These are phyloP conservation scores for Cheilosia soror DNA, from an alignment of 2,888 invertebrate species.

Conservation along the genomic window DNA sequence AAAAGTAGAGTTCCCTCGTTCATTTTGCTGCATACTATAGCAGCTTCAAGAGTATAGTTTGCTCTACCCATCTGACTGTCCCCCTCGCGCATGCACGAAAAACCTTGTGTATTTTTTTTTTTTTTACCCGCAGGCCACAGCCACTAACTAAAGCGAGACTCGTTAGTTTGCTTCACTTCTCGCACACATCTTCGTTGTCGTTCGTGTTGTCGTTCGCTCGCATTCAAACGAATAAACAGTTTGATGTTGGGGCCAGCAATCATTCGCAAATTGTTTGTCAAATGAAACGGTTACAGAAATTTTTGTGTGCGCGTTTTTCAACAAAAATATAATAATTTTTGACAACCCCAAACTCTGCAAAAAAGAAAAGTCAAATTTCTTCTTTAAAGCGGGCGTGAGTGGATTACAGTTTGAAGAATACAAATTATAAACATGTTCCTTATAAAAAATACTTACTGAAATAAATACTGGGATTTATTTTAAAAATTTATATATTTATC, in stretches of 20 bases:
- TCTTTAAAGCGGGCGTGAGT: conserved; percentile 68
- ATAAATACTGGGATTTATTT: conserved; percentile 69
- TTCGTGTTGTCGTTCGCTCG: conserved; percentile 9
- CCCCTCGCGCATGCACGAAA: conserved; percentile 25
- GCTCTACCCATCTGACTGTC: conserved; percentile 9
- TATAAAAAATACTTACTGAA: conserved; percentile 80
- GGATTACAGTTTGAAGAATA: conserved; percentile 66
- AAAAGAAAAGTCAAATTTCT: conserved; percentile 23
- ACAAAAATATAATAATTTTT: conserved; percentile 55
- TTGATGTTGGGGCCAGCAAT: conserved; percentile 78
- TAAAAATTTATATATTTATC: not conserved
- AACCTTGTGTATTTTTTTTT: conserved; percentile 32
- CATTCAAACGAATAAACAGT: conserved; percentile 73
- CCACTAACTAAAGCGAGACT: conserved; percentile 69
- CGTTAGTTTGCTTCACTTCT: conserved; percentile 58
- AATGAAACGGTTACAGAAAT: conserved; percentile 81
- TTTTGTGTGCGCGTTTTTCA: conserved; percentile 77
- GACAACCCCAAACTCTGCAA: conserved; percentile 49
- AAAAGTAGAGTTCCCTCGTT: conserved; percentile 61
- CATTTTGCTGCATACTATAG: conserved; percentile 28
- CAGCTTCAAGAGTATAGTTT: not conserved
- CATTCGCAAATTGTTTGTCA: conserved; percentile 84
- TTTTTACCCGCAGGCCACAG: conserved; percentile 32
- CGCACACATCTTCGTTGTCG: conserved; percentile 2
- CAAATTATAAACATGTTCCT: conserved; percentile 80